phyloP scores from a whole-genome alignment of 2,113 vertebrate genomes.

The Seriola aureovittata region DNA sequence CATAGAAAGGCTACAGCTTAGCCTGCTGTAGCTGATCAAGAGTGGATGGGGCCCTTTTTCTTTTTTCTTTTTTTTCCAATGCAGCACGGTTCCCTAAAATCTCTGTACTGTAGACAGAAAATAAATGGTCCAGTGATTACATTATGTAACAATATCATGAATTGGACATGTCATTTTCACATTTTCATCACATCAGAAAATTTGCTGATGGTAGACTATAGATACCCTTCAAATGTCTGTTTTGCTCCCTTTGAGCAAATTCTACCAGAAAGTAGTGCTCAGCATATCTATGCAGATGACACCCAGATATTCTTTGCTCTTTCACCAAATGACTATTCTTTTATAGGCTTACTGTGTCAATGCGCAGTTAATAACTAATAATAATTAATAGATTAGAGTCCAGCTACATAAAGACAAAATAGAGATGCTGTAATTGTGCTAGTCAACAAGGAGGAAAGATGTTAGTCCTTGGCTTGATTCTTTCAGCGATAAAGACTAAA shows the following conservation, averaged over 20 bases:
- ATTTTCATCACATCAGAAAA: background rate
- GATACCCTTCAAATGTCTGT: background rate
- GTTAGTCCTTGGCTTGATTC: background rate
- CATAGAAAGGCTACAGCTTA: constrained; percentile 30
- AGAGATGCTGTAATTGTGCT: background rate
- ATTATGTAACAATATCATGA: background rate
- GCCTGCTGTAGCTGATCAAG: constrained; percentile 49
- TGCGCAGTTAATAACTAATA: too few relatives aligned
- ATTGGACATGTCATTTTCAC: too few relatives aligned
- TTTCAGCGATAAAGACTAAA: background rate
- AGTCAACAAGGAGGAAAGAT: background rate
- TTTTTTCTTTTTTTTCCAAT: background rate
- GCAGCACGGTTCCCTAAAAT: background rate
- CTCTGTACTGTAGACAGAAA: background rate
- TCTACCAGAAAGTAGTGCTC: background rate
- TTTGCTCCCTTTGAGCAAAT: background rate
- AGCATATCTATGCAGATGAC: background rate
- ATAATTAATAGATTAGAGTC: background rate
- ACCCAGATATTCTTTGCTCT: background rate
- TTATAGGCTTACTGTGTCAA: background rate
- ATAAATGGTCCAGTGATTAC: background rate
- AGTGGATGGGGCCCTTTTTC: background rate
- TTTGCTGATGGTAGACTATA: background rate
- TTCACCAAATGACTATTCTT: background rate
- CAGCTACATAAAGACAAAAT: background rate